Evolutionary conservation across 2,888 invertebrate species (phyloP), one percentile per base, ranked within the genome.

Genomic region (Epirrita christyi): DNA sequence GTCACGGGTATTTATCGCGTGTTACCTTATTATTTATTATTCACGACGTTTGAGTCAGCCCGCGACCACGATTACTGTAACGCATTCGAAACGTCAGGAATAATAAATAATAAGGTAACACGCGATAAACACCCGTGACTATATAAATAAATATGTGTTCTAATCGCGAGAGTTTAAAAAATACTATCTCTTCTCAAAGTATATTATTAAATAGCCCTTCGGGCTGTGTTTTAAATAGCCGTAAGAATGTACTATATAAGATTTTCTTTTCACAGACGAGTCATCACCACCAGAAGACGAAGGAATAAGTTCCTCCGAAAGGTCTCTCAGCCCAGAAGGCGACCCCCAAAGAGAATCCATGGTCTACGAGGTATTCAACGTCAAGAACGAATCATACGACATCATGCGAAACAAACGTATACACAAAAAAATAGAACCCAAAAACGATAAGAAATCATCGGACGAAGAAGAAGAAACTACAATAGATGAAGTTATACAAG

Each of bases 401-500:
- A 79, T 89, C 58, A 83, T 91, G 71, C 76, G 91, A 67, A 91
- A 86, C 73, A 91, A 89, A 70, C 80, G 91, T 59, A 80, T 86
- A 43, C 84, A 86, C 61, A 91, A 90, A 65, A 88, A 87, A 74
- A 67, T 85, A 54, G 89, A 90, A 63, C 75, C 71, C 34, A 81
- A 83, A 62, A 87, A 68, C 43, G 69, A 82, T 56, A 89, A 86
- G 53, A 91, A 87, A 71, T 85, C 87, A 38, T 91, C 90, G 5
- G 94, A 94, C 42, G 95, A 95, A 66, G 95, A 95, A 75, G 95
- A 95, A 55, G 96, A 96, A 83, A 96, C 96, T 0, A 97, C 97
- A 1, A 97, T 97, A 61, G 97, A 97, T 71, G 97, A 97, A 84
- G 97, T 97, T 1, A 97, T 97, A 73, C 96, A 96, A 81, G 97